Evolutionary conservation across 2,888 invertebrate genomes (phyloP).

Genomic region (Agrochola lota): DNA sequence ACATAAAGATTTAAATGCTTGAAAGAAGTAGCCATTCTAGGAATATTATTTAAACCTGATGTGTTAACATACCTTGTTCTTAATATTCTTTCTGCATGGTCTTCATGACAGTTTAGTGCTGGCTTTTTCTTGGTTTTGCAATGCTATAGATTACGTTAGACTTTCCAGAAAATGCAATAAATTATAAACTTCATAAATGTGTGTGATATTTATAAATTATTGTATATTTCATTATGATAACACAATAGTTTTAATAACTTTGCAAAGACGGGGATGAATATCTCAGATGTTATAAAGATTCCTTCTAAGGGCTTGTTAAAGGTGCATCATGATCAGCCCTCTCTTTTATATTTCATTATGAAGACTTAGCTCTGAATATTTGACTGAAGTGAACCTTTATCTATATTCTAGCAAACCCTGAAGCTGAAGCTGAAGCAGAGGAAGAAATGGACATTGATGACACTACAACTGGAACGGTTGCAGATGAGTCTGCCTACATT

Average conservation of each 20-base stretch:
- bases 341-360: not conserved
- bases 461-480: constrained; percentile 79
- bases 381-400: not conserved
- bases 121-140: not conserved
- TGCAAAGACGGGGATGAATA: not conserved
- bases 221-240: no score
- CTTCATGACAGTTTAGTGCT: not conserved
- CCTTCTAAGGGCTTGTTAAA: not conserved
- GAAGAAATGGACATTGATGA: constrained; percentile 89
- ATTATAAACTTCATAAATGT: no score
- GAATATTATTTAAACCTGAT: not conserved
- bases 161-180: not conserved
- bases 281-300: not conserved
- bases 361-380: not conserved
- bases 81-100: not conserved
- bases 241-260: not conserved
- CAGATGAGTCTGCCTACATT: constrained; percentile 86
- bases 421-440: constrained; percentile 73
- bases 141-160: not conserved
- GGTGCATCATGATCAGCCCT: not conserved
- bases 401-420: constrained; percentile 73
- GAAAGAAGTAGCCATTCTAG: not conserved
- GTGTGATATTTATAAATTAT: no score
- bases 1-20: no score
- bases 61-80: not conserved